phyloP scores from a whole-genome alignment of 2,113 vertebrate genomes.

The Heterotilapia buettikoferi region DNA sequence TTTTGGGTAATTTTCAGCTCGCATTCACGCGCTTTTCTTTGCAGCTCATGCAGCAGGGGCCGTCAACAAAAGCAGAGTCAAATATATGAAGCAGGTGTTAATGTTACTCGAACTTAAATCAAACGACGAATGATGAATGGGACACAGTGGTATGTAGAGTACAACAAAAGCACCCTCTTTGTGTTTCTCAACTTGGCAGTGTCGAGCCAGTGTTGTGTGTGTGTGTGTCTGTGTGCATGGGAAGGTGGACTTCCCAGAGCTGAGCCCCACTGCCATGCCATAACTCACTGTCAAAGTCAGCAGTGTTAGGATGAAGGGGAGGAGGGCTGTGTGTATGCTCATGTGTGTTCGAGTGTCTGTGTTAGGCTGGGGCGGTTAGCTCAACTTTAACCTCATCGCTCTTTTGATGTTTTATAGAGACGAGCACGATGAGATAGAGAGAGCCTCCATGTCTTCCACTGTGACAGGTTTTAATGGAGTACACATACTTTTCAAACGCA shows the following conservation, averaged over 20 bases:
- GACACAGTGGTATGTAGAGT: constrained; percentile 22
- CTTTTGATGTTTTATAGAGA: constrained; percentile 70
- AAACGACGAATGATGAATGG: constrained; percentile 41
- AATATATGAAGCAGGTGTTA: constrained; percentile 27
- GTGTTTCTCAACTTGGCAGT: constrained; percentile 41
- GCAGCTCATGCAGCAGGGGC: background rate
- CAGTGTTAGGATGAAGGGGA: constrained; percentile 11
- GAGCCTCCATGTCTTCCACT: constrained; percentile 39
- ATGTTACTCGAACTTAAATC: background rate
- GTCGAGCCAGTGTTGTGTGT: background rate
- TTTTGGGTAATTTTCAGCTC: background rate
- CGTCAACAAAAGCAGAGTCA: background rate
- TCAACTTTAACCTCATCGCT: constrained; percentile 63
- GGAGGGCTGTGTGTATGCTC: background rate
- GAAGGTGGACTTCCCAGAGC: constrained; percentile 61
- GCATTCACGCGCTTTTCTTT: background rate
- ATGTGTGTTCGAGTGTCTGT: constrained; percentile 8
- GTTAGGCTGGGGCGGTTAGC: constrained; percentile 13
- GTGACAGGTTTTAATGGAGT: constrained; percentile 52
- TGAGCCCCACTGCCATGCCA: constrained; percentile 45
- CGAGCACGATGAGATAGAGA: constrained; percentile 30
- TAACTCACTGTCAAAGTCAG: constrained; percentile 64
- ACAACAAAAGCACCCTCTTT: constrained; percentile 46
- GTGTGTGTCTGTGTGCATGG: background rate
- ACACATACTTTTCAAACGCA: background rate